Base-by-base conservation (phyloP, 2,888 invertebrate species). In the Mamestra brassicae region DNA sequence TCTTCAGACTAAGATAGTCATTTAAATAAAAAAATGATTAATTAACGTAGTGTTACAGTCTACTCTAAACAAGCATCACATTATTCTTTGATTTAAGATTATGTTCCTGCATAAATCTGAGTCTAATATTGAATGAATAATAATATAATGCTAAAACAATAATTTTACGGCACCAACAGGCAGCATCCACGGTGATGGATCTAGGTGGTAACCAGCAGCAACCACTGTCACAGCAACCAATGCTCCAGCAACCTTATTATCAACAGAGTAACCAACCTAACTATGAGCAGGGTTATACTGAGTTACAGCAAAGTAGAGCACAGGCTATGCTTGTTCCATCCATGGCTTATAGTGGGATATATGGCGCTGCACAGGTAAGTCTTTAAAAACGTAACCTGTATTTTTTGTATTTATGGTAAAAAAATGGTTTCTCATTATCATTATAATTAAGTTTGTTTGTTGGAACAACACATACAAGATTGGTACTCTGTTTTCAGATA, bases 241-340 rank as follows among this genome's bases (percentile, higher is more conserved):
- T 69, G 17, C 78, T 58, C 1, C 80, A 83, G 34, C 83, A 83
- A 61, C 83, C 83, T 0, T 83, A 83, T 52, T 83, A 83, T 26
- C 82, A 80, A 57, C 83, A 83, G 50, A 72, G 42, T 6, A 74
- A 61, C 54, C 83, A 83, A 52, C 47, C 79, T 8, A 68, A 65
- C 57, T 65, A 82, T 1, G 78, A 74, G 55, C 15, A 38, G 26
- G 71, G 69, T 10, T 83, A 60, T 4, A 1, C 55, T 0, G 55
- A 71, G 26, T 34, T 74, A 26, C 74, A 73, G 45, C 74, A 78
- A 57, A 68, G 55, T 58, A 67, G 62, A 62, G 13, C 67, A 1
- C 68, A 71, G 4, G 0, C 62, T 0, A 1, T 70, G 15, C 54
- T 3, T 7, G 10, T 4, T 8, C 34, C 55, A 10, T 17, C 68